A percentile compares a stretch with the other conserved stretches of the same genome.
phyloP scores from a whole-genome alignment of 2,797 vertebrate species.

The Petrocephalus sullivani region DNA sequence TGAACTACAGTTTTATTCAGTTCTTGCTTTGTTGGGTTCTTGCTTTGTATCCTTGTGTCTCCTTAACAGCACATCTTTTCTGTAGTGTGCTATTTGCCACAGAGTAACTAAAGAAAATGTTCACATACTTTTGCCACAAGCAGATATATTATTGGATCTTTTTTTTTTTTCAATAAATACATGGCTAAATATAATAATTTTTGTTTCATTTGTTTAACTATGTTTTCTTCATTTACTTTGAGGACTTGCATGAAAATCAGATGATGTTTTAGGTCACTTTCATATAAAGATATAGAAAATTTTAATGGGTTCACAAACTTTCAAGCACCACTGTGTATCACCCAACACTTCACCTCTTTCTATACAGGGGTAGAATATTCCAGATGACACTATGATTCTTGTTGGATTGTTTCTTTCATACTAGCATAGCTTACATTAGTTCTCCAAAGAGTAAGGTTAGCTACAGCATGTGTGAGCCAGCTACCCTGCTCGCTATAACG shows the following conservation, averaged over 20 bases:
- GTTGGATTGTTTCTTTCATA: not conserved
- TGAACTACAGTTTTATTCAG: not conserved
- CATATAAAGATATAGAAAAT: too few relatives aligned
- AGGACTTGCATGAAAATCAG: too few relatives aligned
- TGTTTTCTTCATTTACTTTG: too few relatives aligned
- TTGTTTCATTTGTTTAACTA: too few relatives aligned
- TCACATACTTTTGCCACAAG: too few relatives aligned
- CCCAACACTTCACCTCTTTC: not conserved
- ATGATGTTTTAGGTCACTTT: too few relatives aligned
- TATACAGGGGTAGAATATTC: not conserved
- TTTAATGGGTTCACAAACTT: too few relatives aligned
- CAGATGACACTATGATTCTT: not conserved
- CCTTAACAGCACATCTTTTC: not conserved
- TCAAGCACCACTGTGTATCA: not conserved
- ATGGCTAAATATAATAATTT: too few relatives aligned
- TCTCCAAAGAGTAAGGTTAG: not conserved
- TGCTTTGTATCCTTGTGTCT: not conserved
- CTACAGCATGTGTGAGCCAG: not conserved
- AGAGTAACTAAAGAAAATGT: not conserved
- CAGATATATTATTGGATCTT: too few relatives aligned
- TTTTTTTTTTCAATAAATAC: too few relatives aligned
- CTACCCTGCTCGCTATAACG: not conserved
- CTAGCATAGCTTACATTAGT: not conserved
- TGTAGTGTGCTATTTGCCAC: not conserved
- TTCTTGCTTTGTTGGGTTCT: not conserved